Conservation (phyloP, 1,140 invertebrate species). For the Brachionus koreanus region DNA sequence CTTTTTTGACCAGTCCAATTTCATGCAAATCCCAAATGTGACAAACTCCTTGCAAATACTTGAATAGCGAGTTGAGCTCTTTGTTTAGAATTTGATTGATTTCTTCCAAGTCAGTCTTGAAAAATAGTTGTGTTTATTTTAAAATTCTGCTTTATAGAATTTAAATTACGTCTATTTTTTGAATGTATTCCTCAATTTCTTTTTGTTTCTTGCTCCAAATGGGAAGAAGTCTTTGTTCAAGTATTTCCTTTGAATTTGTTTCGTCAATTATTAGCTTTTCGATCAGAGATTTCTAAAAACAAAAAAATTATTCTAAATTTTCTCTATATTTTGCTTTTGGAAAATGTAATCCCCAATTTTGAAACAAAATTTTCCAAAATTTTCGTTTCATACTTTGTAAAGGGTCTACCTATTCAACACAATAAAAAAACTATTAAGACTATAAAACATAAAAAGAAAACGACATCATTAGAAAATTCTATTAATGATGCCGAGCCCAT, state of each 20-base stretch:
- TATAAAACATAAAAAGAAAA: too few relatives aligned
- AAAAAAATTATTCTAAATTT: background rate
- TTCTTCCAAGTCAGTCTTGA: conserved; percentile 52
- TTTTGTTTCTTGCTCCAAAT: conserved; percentile 43
- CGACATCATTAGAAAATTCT: too few relatives aligned
- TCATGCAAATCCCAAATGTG: conserved; percentile 58
- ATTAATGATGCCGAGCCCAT: too few relatives aligned
- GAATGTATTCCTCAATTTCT: conserved; percentile 38
- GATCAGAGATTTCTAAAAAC: conserved; percentile 19
- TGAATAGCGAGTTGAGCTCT: conserved; percentile 53
- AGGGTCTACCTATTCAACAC: too few relatives aligned
- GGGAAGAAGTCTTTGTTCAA: conserved; percentile 16
- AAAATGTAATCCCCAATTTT: too few relatives aligned
- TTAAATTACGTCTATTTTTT: conserved; percentile 29
- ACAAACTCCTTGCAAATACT: conserved; percentile 54
- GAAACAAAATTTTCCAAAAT: too few relatives aligned
- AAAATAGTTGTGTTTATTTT: background rate
- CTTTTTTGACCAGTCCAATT: conserved; percentile 54
- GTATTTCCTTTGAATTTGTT: conserved; percentile 30
- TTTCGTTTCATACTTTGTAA: too few relatives aligned
- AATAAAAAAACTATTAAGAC: too few relatives aligned
- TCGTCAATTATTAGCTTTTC: conserved; percentile 10
- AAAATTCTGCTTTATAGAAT: too few relatives aligned
- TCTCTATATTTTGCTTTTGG: too few relatives aligned
- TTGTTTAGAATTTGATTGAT: conserved; percentile 49